Percentiles rank a stretch among this genome's conserved stretches.
phyloP scores from a whole-genome alignment of 2,888 invertebrate species.

The Harmothoe impar region DNA sequence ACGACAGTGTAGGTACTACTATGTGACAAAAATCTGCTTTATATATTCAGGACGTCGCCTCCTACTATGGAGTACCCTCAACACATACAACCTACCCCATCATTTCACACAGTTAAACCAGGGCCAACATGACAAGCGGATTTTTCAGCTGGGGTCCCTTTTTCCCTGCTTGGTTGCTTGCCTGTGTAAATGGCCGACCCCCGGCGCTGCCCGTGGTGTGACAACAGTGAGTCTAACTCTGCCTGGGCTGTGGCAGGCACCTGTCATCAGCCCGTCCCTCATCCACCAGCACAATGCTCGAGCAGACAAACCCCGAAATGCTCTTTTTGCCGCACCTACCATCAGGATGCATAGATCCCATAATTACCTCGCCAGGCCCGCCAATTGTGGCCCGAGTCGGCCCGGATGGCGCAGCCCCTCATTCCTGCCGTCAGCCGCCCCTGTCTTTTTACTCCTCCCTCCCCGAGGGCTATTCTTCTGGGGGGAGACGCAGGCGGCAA shows the following conservation, averaged over 20 bases:
- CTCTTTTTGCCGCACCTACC: not conserved
- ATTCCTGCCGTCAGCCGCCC: constrained; percentile 18
- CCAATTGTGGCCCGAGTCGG: not conserved
- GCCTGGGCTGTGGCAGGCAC: not conserved
- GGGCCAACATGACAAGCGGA: not conserved
- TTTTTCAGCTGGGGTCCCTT: not conserved
- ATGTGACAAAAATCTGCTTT: too few species aligned
- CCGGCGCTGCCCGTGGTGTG: not conserved
- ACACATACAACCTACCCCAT: too few species aligned
- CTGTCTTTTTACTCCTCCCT: constrained; percentile 10
- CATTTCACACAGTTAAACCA: too few species aligned
- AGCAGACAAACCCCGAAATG: constrained; percentile 33
- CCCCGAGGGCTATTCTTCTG: not conserved
- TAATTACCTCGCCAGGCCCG: constrained; percentile 22
- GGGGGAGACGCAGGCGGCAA: not conserved
- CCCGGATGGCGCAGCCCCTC: not conserved
- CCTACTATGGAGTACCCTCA: too few species aligned
- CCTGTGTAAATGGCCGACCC: not conserved
- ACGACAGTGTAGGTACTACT: too few species aligned
- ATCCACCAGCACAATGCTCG: not conserved
- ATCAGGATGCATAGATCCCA: constrained; percentile 11
- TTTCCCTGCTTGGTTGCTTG: not conserved
- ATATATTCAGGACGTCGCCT: too few species aligned
- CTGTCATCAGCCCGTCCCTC: constrained; percentile 39
- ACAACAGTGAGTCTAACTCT: not conserved